These are phyloP conservation scores for Laothoe populi DNA, from an alignment of 2,888 invertebrate species.

Conservation along the genomic window DNA sequence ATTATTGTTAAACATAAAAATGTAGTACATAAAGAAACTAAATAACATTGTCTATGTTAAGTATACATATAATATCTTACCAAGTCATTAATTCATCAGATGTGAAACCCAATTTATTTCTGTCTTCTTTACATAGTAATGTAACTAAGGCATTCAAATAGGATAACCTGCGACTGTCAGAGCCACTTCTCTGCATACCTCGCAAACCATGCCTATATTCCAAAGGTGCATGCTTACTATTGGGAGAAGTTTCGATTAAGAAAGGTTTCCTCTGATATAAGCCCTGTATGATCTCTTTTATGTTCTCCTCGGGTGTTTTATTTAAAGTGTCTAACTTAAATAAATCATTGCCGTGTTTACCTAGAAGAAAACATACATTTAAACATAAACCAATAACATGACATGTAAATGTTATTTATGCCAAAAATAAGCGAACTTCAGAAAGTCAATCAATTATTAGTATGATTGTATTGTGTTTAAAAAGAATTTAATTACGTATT, in stretches of 20 bases:
- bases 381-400: not conserved
- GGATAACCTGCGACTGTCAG: constrained; percentile 92
- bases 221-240: constrained; percentile 62
- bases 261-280: constrained; percentile 79
- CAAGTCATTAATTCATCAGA: constrained; percentile 90
- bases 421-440: not conserved
- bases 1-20: too few relatives aligned
- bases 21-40: too few relatives aligned
- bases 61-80: constrained; percentile 49
- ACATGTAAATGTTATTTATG: not conserved
- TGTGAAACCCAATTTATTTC: constrained; percentile 88
- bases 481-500: constrained; percentile 36
- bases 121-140: constrained; percentile 87
- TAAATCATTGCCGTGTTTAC: constrained; percentile 86
- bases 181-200: constrained; percentile 86
- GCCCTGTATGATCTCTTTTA: constrained; percentile 86
- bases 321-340: constrained; percentile 85
- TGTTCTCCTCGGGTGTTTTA: constrained; percentile 86
- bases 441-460: not conserved
- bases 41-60: not conserved
- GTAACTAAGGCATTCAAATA: constrained; percentile 96
- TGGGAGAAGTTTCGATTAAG: constrained; percentile 72
- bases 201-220: constrained; percentile 84
- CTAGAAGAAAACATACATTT: constrained; percentile 57
- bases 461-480: constrained; percentile 25